Evolutionary conservation across 2,888 invertebrate species (phyloP).

Genomic region (Stenodera caucasica): DNA sequence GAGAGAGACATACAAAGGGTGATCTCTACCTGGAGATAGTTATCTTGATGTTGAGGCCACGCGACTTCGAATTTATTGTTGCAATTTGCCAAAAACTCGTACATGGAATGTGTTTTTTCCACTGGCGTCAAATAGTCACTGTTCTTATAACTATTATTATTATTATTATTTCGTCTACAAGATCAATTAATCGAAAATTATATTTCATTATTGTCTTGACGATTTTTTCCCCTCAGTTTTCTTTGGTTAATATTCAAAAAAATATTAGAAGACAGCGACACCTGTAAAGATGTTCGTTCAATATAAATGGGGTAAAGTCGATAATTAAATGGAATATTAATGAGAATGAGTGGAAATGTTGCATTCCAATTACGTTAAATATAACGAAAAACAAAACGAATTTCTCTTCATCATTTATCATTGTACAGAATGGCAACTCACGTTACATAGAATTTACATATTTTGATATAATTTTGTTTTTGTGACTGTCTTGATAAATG

Average conservation of each 20-base stretch:
- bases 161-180: too few species aligned
- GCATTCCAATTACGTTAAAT: not conserved
- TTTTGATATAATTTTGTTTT: not conserved
- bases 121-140: conserved; percentile 17
- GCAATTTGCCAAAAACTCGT: conserved; percentile 50
- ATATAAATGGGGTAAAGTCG: not conserved
- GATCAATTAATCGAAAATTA: too few species aligned
- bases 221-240: not conserved
- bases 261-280: not conserved
- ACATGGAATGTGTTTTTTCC: conserved; percentile 42
- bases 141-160: too few species aligned
- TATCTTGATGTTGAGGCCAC: conserved; percentile 42
- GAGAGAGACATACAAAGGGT: not conserved
- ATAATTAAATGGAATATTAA: not conserved
- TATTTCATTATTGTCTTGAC: not conserved
- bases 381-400: not conserved
- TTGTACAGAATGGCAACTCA: not conserved
- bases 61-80: conserved; percentile 49
- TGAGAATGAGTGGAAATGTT: not conserved
- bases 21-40: conserved; percentile 36
- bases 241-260: not conserved
- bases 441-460: not conserved
- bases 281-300: not conserved
- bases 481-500: too few species aligned
- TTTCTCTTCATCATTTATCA: not conserved